Percentiles rank a stretch among this genome's conserved stretches.
These are phyloP conservation scores for Hydrolagus affinis DNA, from an alignment of 2,113 vertebrate species.

Conservation along the genomic window DNA sequence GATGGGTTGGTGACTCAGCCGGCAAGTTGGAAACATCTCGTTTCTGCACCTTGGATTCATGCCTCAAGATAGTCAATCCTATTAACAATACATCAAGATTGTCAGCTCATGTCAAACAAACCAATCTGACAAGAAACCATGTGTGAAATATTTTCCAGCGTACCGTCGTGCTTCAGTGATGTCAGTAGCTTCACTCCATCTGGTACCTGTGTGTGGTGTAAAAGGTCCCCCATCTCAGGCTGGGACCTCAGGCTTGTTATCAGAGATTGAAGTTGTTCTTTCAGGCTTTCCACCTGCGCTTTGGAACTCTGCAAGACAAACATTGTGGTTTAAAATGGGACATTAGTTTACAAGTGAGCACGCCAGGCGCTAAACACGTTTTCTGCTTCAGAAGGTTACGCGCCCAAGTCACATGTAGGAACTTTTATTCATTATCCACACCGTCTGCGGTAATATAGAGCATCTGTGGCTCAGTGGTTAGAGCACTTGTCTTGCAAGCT, in stretches of 20 bases:
- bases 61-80: conserved; percentile 1
- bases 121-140: not conserved
- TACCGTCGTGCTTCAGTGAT: not conserved
- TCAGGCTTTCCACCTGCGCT: not conserved
- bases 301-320: conserved; percentile 25
- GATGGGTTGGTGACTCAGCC: not conserved
- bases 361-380: not conserved
- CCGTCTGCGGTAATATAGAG: too few species aligned
- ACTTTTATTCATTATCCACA: too few species aligned
- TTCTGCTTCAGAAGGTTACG: not conserved
- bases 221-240: not conserved
- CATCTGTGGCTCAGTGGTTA: too few species aligned
- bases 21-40: not conserved
- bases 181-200: not conserved
- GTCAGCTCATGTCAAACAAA: not conserved
- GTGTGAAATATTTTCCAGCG: not conserved
- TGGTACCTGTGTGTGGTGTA: not conserved
- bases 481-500: too few species aligned
- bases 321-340: not conserved
- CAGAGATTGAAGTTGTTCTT: conserved; percentile 1
- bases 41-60: not conserved
- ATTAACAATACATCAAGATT: not conserved
- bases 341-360: not conserved
- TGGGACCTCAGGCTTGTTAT: not conserved
- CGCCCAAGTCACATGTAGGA: too few species aligned